A percentile compares a stretch with the other conserved stretches of the same genome.
These are phyloP conservation scores for Narcine bancroftii DNA, from an alignment of 2,113 vertebrate genomes.

Conservation along the genomic window DNA sequence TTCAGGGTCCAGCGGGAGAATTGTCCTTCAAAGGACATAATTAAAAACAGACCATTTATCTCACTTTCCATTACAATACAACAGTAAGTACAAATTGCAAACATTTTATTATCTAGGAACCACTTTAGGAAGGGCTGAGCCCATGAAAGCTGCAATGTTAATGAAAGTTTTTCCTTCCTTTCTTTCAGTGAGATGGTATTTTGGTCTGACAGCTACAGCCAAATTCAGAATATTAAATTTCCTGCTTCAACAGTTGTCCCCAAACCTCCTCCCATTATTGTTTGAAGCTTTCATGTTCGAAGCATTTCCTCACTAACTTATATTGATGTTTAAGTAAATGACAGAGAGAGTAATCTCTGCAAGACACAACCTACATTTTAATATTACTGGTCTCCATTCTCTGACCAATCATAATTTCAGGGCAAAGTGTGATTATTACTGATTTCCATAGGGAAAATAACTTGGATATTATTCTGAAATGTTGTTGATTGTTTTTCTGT, in stretches of 20 bases:
- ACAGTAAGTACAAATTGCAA: background rate
- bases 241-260: background rate
- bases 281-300: background rate
- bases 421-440: background rate
- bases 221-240: constrained; percentile 20
- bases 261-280: background rate
- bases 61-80: background rate
- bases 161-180: constrained; percentile 1
- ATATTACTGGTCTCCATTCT: background rate
- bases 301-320: constrained; percentile 25
- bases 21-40: background rate
- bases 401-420: background rate
- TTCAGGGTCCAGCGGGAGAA: background rate
- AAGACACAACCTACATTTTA: background rate
- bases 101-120: background rate
- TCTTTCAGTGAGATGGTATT: background rate
- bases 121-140: background rate
- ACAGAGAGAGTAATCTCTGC: background rate
- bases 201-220: background rate
- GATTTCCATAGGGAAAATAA: background rate
- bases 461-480: background rate
- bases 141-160: background rate
- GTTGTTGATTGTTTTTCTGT: background rate
- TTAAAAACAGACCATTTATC: background rate
- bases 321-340: background rate